phyloP scores from a whole-genome alignment of 2,888 invertebrate genomes.

The Muscina levida region DNA sequence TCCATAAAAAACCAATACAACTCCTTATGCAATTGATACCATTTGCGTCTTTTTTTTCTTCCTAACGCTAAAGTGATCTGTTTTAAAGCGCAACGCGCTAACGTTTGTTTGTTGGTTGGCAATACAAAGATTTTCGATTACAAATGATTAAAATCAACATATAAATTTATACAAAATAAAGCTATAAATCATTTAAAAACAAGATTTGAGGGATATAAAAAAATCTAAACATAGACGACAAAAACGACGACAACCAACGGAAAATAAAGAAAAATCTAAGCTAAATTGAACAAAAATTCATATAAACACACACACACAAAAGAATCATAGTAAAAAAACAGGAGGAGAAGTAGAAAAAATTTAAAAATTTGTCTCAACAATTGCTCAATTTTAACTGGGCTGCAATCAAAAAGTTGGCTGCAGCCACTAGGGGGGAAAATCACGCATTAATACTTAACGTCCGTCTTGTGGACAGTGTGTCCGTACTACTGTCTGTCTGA shows the following conservation, averaged over 20 bases:
- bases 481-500: slow-evolving; percentile 4
- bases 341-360: slow-evolving; percentile 17
- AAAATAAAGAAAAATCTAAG: slow-evolving; percentile 4
- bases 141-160: slow-evolving; percentile 65
- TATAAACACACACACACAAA: too few species aligned
- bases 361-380: slow-evolving; percentile 64
- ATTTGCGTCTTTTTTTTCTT: slow-evolving; percentile 35
- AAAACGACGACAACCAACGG: slow-evolving; percentile 19
- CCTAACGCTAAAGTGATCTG: slow-evolving; percentile 18
- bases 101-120: slow-evolving; percentile 11
- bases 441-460: slow-evolving; percentile 48
- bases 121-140: slow-evolving; percentile 62
- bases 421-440: neutral
- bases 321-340: too few species aligned
- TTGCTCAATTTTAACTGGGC: slow-evolving; percentile 64
- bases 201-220: slow-evolving; percentile 41
- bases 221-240: neutral
- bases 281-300: slow-evolving; percentile 39
- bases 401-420: slow-evolving; percentile 55
- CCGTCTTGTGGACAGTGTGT: neutral
- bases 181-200: slow-evolving; percentile 63
- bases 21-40: slow-evolving; percentile 51
- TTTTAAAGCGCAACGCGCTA: slow-evolving; percentile 22
- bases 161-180: slow-evolving; percentile 65
- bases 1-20: slow-evolving; percentile 37